These are phyloP conservation scores for Brachionus calyciflorus DNA, from an alignment of 1,140 invertebrate species.

Conservation along the genomic window DNA sequence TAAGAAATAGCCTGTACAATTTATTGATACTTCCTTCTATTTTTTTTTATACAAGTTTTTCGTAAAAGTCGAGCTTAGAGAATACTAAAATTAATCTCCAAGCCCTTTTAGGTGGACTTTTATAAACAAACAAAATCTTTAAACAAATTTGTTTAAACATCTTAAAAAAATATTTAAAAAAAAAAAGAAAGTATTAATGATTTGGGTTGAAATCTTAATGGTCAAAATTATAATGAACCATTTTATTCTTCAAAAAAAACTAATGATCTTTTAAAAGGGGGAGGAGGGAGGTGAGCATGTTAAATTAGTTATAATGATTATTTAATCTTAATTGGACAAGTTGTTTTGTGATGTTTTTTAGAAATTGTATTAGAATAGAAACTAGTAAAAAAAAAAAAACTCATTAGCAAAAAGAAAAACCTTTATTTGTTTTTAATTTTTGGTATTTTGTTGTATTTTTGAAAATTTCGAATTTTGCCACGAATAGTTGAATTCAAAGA, in stretches of 20 bases:
- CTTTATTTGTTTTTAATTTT: slow-evolving; percentile 28
- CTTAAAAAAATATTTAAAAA: slow-evolving; percentile 8
- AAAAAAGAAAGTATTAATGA: slow-evolving; percentile 24
- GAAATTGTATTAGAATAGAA: too few relatives aligned
- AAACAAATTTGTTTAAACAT: slow-evolving; percentile 13
- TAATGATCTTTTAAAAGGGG: too few relatives aligned
- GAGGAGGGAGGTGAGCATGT: slow-evolving; percentile 1
- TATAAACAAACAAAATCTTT: neutral
- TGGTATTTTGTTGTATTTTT: neutral
- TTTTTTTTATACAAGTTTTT: too few relatives aligned
- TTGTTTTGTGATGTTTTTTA: neutral
- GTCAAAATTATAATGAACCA: too few relatives aligned
- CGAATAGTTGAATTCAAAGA: slow-evolving; percentile 4
- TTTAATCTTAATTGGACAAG: slow-evolving; percentile 13
- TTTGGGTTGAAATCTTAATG: neutral
- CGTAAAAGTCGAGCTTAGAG: too few relatives aligned
- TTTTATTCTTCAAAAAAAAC: too few relatives aligned
- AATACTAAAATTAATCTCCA: too few relatives aligned
- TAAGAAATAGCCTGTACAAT: too few relatives aligned
- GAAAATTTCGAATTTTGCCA: slow-evolving; percentile 19
- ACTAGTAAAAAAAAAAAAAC: neutral
- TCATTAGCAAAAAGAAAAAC: neutral
- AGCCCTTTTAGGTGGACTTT: neutral
- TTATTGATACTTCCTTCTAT: too few relatives aligned
- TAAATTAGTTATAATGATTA: slow-evolving; percentile 33